Evolutionary conservation across 2,888 invertebrate species (phyloP), one percentile per base, ranked within the genome.

Genomic region (Tinea pellionella): DNA sequence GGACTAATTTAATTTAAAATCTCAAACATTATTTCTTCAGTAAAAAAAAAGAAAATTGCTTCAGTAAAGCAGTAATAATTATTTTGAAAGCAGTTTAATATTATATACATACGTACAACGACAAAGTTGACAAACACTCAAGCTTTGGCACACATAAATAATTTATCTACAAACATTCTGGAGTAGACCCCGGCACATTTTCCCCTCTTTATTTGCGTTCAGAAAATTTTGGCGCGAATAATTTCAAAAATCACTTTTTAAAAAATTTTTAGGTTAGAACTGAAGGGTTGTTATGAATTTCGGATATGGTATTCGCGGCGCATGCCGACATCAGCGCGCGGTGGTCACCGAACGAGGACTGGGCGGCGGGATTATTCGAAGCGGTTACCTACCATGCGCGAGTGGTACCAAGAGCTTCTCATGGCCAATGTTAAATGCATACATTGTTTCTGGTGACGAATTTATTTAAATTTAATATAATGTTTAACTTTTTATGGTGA

Each of bases 131-230:
- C 62, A 58, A 66, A 67, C 67, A 81, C 75, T 71, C 57, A 78
- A 80, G 80, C 80, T 76, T 71, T 68, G 75, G 81, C 81, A 82
- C 83, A 77, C 77, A 67, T 62, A 63, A 62, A 63, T 61, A 70
- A 67, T 66, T 66, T 63, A 68, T 63, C 66, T 86, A 86, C 86
- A 81, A 85, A 86, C 86, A 79, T 84, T 77, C 71, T 59, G 15
- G 16, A 69, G 67, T 67, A 73, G 75, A 70, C 43, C 61, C 32
- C 60, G 58, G 64, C 63, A 65, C 69, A 70, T 69, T 67, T 67
- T 68, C 29, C 8, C 24, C 6, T 11, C 4, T 15, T 29, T 59
- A 9, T 59, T 59, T 59, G 24, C 42, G 8, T 55, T 55, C 13
- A n/a, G 24, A 24, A 6, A 55, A 13, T 8, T 19, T 24, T 55